A percentile compares a stretch with the other conserved stretches of the same genome.
These are phyloP conservation scores for Limnodromus scolopaceus DNA, from an alignment of 2,797 vertebrate genomes.

Conservation along the genomic window DNA sequence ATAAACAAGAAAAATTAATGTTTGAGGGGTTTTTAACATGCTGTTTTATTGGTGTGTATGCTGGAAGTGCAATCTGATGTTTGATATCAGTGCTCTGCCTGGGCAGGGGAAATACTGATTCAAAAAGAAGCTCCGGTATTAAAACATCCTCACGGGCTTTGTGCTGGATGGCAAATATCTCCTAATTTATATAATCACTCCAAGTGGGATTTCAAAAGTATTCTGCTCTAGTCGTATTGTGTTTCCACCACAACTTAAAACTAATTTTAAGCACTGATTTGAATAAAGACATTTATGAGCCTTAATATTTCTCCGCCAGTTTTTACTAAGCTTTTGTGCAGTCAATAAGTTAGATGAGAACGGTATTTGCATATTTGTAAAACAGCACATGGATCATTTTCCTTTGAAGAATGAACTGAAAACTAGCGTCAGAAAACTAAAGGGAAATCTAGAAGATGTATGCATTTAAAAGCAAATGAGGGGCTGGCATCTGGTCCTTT, in stretches of 20 bases:
- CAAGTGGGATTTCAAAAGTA: neutral
- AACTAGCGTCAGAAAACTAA: neutral
- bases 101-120: neutral
- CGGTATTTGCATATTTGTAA: neutral
- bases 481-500: neutral
- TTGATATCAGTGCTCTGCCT: neutral
- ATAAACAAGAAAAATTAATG: neutral
- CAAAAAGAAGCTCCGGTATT: neutral
- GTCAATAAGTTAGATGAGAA: neutral
- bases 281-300: neutral
- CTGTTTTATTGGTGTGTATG: neutral
- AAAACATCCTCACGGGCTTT: neutral
- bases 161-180: neutral
- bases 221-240: neutral
- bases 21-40: fast-evolving
- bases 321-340: conserved; percentile 5
- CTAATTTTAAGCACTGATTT: neutral
- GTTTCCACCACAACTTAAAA: neutral
- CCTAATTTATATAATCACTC: neutral
- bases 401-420: neutral
- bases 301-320: neutral
- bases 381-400: neutral
- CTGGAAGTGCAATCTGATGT: neutral
- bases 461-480: neutral
- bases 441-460: neutral